Evolutionary conservation across 2,113 vertebrate species (phyloP).

Genomic region (Notothenia coriiceps): DNA sequence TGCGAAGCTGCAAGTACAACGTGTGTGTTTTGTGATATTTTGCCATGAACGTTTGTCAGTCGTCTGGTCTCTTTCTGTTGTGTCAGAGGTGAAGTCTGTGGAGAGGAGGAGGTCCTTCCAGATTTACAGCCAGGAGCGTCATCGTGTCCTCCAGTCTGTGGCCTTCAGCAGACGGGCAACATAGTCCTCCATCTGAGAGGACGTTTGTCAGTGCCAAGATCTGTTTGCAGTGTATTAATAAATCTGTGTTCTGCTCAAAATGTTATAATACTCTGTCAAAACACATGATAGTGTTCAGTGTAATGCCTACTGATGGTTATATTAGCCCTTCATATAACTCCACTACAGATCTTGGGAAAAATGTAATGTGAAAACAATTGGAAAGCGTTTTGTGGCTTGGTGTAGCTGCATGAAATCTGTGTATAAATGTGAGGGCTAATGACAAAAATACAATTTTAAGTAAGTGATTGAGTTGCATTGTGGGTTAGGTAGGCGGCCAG

Average conservation of each 20-base stretch:
- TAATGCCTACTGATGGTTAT: neutral
- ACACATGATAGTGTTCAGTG: neutral
- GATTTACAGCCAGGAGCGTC: slow-evolving; percentile 67
- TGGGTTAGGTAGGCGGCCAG: too few relatives aligned
- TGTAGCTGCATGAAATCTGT: too few relatives aligned
- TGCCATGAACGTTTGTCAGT: neutral
- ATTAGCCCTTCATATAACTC: too few relatives aligned
- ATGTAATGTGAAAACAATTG: too few relatives aligned
- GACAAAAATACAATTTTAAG: too few relatives aligned
- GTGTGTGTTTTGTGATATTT: neutral
- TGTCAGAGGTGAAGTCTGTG: slow-evolving; percentile 26
- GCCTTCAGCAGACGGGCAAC: slow-evolving; percentile 79
- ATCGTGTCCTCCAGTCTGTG: slow-evolving; percentile 77
- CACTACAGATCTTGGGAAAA: neutral
- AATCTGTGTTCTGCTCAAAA: neutral
- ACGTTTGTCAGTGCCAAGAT: neutral
- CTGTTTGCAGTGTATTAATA: neutral
- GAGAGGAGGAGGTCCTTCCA: slow-evolving; percentile 61
- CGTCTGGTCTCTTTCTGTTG: neutral
- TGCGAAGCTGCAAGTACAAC: too few relatives aligned
- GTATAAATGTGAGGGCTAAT: too few relatives aligned
- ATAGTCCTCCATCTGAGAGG: too few relatives aligned
- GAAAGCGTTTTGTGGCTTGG: too few relatives aligned
- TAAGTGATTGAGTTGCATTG: too few relatives aligned
- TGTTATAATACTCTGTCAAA: neutral